A percentile compares a stretch with the other conserved stretches of the same genome.
These are phyloP conservation scores for Elgaria multicarinata DNA, from an alignment of 2,113 vertebrate genomes.

Conservation along the genomic window DNA sequence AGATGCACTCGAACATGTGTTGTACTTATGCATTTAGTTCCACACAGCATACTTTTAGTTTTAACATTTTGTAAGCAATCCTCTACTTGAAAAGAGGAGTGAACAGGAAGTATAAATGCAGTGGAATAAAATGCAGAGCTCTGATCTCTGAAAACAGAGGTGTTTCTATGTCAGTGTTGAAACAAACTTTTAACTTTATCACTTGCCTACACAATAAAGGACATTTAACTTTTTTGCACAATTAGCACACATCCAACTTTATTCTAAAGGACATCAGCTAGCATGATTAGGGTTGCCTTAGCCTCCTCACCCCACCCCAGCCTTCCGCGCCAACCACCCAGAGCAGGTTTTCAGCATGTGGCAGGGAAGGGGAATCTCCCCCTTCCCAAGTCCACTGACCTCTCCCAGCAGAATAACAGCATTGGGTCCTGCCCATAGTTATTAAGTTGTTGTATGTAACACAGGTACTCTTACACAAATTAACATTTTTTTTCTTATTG, in stretches of 20 bases:
- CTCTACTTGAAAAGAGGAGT: constrained; percentile 65
- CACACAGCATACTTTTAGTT: constrained; percentile 57
- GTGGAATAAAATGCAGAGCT: not conserved
- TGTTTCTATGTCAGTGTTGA: not conserved
- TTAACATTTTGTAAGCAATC: constrained; percentile 71
- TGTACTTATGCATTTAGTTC: constrained; percentile 35
- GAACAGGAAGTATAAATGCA: constrained; percentile 45
- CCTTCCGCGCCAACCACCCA: too few relatives aligned
- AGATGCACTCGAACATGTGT: constrained; percentile 67
- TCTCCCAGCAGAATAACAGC: too few relatives aligned
- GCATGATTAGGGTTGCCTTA: too few relatives aligned
- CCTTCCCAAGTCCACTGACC: too few relatives aligned
- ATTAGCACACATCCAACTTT: not conserved
- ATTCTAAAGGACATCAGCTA: too few relatives aligned
- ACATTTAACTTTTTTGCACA: not conserved
- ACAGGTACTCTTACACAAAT: not conserved
- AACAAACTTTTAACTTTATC: not conserved
- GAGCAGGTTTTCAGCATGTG: too few relatives aligned
- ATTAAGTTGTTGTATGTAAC: too few relatives aligned
- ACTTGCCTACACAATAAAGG: not conserved
- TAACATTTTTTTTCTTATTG: not conserved
- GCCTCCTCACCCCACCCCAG: too few relatives aligned
- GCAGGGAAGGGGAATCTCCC: too few relatives aligned
- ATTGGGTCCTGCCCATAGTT: too few relatives aligned
- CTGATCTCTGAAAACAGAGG: not conserved